Evolutionary conservation across 2,888 invertebrate species (phyloP).

Genomic region (Aphelenchoides bicaudatus): DNA sequence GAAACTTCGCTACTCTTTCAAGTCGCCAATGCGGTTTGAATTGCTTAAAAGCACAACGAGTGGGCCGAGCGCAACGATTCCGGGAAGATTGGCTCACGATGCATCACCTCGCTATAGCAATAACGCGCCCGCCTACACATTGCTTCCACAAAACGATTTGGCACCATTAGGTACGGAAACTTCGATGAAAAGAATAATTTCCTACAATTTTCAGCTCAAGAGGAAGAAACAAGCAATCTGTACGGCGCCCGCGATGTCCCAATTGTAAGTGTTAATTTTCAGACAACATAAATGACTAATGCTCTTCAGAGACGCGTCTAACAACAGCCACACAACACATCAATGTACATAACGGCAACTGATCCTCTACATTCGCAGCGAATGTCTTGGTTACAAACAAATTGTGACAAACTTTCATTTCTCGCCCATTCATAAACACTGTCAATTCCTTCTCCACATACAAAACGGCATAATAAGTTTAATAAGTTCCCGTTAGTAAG

Average conservation of each 20-base stretch:
- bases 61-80: slow-evolving; percentile 10
- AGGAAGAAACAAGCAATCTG: too few relatives aligned
- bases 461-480: too few relatives aligned
- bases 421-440: too few relatives aligned
- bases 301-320: slow-evolving; percentile 4
- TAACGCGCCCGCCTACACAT: slow-evolving; percentile 58
- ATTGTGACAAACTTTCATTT: too few relatives aligned
- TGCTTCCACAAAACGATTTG: slow-evolving; percentile 49
- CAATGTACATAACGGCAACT: too few relatives aligned
- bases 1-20: slow-evolving; percentile 44
- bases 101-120: slow-evolving; percentile 47
- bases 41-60: slow-evolving; percentile 35
- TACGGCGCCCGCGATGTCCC: slow-evolving; percentile 17
- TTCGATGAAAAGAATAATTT: slow-evolving; percentile 6
- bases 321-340: background rate
- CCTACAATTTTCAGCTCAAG: too few relatives aligned
- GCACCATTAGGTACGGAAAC: slow-evolving; percentile 55
- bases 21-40: slow-evolving; percentile 51
- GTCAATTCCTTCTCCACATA: too few relatives aligned
- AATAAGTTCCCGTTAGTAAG: too few relatives aligned
- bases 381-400: too few relatives aligned
- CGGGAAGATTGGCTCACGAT: slow-evolving; percentile 28
- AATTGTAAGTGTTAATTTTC: slow-evolving; percentile 17
- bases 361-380: too few relatives aligned
- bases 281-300: slow-evolving; percentile 4